Evolutionary conservation across 2,888 invertebrate species (phyloP), one percentile per base, ranked within the genome.

Genomic region (Thelaira solivaga): DNA sequence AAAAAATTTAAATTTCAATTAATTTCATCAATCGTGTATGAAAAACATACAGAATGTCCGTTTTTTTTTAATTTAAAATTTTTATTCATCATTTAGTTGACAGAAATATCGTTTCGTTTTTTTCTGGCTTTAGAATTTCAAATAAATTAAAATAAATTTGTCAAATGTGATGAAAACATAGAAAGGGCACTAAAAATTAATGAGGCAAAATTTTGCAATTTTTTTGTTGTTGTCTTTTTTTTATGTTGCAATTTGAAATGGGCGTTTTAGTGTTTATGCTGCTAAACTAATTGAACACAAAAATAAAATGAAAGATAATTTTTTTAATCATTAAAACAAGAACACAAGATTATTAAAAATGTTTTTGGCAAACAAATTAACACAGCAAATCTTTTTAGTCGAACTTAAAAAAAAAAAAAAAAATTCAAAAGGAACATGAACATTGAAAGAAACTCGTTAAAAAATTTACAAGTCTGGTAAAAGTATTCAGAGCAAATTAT

Each of bases 161-260:
- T 65, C 55, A 49, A 73, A 73, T 55, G 73, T 65, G 65, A 57
- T 73, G 73, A 73, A 73, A 72, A 65, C 65, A 65, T 49, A 36
- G 49, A 65, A 59, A 65, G 73, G 57, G 49, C 65, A 73, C 73
- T 65, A 34, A 73, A 65, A 73, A 65, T 59, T 65, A 73, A 73
- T 73, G 55, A 73, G 18, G 49, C 73, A 49, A 65, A 61, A 57
- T 59, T 39, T 49, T 45, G 22, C 20, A 8, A 29, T 47, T 26
- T 26, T 31, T 36, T 39, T 47, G 16, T 22, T 51, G 2, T 8
- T n/a, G n/a, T 18, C 16, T 22, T 26, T 24, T 49, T n/a, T n/a
- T n/a, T n/a, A 22, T 53, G 36, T 53, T 18, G 26, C 18, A 36
- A 47, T n/a, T 36, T 1, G 10, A 13, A n/a, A 26, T 59, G 16